These are phyloP conservation scores for Varecia variegata DNA, from an alignment of 2,797 vertebrate genomes.

Conservation along the genomic window DNA sequence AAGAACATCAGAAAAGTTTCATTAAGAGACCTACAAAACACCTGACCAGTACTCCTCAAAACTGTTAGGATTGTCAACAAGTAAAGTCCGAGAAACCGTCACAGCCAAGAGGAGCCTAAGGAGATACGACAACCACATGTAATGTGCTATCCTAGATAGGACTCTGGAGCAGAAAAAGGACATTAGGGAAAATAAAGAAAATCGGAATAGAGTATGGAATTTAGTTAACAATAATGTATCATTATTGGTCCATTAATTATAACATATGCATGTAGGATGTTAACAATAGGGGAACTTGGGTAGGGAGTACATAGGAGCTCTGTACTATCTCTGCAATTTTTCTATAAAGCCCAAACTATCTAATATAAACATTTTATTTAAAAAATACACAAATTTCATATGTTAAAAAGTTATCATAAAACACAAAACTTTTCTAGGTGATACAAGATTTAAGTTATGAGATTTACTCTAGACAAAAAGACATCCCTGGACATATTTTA, in stretches of 20 bases:
- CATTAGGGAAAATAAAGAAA: background rate
- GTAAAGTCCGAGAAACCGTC: background rate
- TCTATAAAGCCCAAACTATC: background rate
- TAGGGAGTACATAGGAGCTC: background rate
- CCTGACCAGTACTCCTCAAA: background rate
- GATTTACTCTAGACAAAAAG: background rate
- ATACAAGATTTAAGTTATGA: background rate
- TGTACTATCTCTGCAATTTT: background rate
- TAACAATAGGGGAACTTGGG: background rate
- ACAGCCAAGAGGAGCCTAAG: background rate
- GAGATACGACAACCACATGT: background rate
- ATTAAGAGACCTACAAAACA: background rate
- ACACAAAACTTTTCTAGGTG: background rate
- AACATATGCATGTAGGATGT: background rate
- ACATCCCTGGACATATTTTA: background rate
- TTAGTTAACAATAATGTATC: background rate
- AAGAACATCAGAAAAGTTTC: background rate
- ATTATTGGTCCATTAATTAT: background rate
- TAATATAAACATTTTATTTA: background rate
- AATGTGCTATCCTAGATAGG: background rate
- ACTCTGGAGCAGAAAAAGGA: background rate
- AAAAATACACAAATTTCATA: background rate
- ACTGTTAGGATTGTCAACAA: background rate
- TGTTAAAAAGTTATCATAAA: background rate
- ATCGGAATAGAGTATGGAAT: background rate